Conservation (phyloP, 2,113 vertebrate genomes). For the Pao palembangensis region DNA sequence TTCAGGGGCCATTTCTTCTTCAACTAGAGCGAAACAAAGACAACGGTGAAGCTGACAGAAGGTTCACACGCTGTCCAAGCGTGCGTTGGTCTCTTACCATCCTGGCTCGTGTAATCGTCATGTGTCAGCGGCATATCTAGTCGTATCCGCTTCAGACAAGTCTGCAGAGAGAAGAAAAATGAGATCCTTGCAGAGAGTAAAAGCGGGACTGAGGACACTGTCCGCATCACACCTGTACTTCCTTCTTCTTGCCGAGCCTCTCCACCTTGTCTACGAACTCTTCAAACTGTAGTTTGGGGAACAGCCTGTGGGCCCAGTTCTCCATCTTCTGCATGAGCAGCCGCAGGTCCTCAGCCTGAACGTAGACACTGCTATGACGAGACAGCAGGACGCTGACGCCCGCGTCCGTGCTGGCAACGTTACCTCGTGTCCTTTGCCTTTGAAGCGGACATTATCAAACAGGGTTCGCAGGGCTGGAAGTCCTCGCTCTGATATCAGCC, state of each 20-base stretch:
- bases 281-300: conserved; percentile 91
- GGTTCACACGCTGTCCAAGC: background rate
- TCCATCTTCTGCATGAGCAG: conserved; percentile 88
- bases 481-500: conserved; percentile 87
- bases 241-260: conserved; percentile 86
- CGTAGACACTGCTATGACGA: background rate
- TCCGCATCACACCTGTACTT: conserved; percentile 85
- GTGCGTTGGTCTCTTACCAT: conserved; percentile 58
- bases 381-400: background rate
- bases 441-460: conserved; percentile 83
- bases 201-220: accelerated
- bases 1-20: conserved; percentile 24
- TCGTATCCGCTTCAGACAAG: conserved; percentile 92
- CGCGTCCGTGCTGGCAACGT: background rate
- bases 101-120: conserved; percentile 80
- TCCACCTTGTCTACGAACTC: conserved; percentile 90
- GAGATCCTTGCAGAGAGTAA: background rate
- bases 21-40: conserved; percentile 32
- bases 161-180: conserved; percentile 68
- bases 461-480: conserved; percentile 87
- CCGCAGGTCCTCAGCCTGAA: conserved; percentile 85
- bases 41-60: background rate
- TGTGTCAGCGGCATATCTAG: conserved; percentile 89
- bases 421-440: conserved; percentile 94
- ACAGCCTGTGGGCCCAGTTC: conserved; percentile 95